These are phyloP conservation scores for Camponotus vicinus DNA, from an alignment of 1,140 invertebrate genomes.

Conservation along the genomic window DNA sequence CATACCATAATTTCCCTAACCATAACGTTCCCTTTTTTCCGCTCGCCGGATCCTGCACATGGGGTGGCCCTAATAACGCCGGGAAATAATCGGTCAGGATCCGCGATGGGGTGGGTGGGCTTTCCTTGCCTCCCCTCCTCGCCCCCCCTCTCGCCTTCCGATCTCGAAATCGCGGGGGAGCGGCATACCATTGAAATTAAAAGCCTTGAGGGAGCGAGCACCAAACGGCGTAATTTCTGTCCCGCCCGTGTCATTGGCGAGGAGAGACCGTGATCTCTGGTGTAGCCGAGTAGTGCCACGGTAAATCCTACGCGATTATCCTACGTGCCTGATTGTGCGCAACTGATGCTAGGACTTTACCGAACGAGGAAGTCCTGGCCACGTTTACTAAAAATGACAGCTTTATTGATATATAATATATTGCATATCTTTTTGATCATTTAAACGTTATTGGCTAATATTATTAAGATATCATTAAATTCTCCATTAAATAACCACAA, in stretches of 20 bases:
- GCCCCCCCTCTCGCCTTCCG: not conserved
- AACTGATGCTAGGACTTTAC: slow-evolving; percentile 18
- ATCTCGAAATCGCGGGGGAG: slow-evolving; percentile 49
- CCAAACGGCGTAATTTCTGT: slow-evolving; percentile 75
- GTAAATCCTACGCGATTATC: slow-evolving; percentile 79
- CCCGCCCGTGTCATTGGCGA: slow-evolving; percentile 67
- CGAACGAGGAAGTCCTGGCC: slow-evolving; percentile 9
- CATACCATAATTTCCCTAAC: slow-evolving; percentile 58
- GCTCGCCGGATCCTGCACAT: slow-evolving; percentile 10
- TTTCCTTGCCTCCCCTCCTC: too few relatives aligned
- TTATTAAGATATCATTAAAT: not conserved
- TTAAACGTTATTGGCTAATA: not conserved
- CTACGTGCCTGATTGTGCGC: slow-evolving; percentile 74
- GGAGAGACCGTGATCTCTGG: slow-evolving; percentile 53
- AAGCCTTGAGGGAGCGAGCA: slow-evolving; percentile 76
- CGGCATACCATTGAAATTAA: slow-evolving; percentile 82
- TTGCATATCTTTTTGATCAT: not conserved
- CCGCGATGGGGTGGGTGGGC: slow-evolving; percentile 1
- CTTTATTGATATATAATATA: not conserved
- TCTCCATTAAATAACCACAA: not conserved
- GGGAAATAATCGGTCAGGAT: slow-evolving; percentile 43
- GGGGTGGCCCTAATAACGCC: slow-evolving; percentile 32
- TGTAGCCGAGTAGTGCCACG: slow-evolving; percentile 73
- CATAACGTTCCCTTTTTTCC: slow-evolving; percentile 51
- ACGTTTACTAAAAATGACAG: too few relatives aligned